Percentiles rank a stretch among this genome's conserved stretches.
Conservation (phyloP, 2,888 invertebrate genomes). For the Antheraea assamensis region DNA sequence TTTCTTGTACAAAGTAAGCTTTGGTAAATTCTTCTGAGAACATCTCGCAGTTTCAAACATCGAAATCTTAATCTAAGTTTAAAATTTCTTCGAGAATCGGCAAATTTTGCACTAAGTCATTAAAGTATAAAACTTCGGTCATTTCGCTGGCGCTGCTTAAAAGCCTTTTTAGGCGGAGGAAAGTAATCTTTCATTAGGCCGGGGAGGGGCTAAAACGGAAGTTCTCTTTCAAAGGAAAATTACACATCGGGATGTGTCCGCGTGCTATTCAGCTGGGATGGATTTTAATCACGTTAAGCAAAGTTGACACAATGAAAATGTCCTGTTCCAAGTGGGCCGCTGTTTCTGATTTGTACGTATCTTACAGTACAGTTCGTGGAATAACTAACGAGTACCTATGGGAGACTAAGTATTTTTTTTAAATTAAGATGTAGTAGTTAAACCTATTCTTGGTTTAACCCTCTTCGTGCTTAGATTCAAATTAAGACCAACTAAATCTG, state of each 20-base stretch:
- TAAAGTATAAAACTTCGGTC: slow-evolving; percentile 82
- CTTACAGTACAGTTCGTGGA: background rate
- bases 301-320: slow-evolving; percentile 24
- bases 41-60: slow-evolving; percentile 76
- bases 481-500: background rate
- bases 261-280: slow-evolving; percentile 69
- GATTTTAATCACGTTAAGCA: slow-evolving; percentile 71
- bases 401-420: background rate
- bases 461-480: background rate
- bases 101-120: slow-evolving; percentile 82
- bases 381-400: background rate
- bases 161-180: slow-evolving; percentile 81
- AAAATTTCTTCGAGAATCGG: slow-evolving; percentile 81
- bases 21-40: slow-evolving; percentile 65
- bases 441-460: background rate
- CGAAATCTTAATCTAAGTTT: slow-evolving; percentile 82
- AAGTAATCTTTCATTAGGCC: slow-evolving; percentile 82
- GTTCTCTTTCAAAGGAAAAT: slow-evolving; percentile 82
- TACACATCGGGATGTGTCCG: slow-evolving; percentile 77
- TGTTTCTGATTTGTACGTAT: slow-evolving; percentile 6
- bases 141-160: slow-evolving; percentile 81
- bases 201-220: slow-evolving; percentile 80
- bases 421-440: background rate
- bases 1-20: slow-evolving; percentile 66
- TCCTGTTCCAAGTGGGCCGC: slow-evolving; percentile 8